Evolutionary conservation across 2,113 vertebrate species (phyloP).

Genomic region (Podarcis cretensis): DNA sequence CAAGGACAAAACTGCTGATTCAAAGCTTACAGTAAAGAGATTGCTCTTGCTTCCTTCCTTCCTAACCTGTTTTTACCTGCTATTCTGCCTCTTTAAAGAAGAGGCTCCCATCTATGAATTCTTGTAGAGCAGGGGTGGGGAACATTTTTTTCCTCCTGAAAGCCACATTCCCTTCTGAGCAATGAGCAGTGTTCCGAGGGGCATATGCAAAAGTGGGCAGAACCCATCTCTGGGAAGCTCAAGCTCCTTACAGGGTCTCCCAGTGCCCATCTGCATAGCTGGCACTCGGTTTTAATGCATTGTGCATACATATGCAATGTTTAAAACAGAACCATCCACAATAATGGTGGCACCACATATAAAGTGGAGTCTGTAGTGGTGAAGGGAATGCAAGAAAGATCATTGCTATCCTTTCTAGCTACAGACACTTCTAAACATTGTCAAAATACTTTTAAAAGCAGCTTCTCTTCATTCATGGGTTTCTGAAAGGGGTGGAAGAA

Average conservation of each 20-base stretch:
- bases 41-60: background rate
- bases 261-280: background rate
- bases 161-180: no score
- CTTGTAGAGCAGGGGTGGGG: background rate
- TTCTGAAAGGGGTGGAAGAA: background rate
- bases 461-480: background rate
- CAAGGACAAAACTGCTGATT: background rate
- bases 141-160: no score
- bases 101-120: background rate
- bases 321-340: background rate
- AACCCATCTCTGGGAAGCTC: background rate
- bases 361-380: background rate
- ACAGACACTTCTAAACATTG: background rate
- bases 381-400: background rate
- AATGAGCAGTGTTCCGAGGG: no score
- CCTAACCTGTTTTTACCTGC: background rate
- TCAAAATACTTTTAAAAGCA: background rate
- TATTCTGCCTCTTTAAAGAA: background rate
- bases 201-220: no score
- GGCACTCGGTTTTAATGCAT: background rate
- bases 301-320: background rate
- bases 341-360: background rate
- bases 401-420: background rate
- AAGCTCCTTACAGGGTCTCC: no score
- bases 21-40: background rate